A percentile compares a stretch with the other conserved stretches of the same genome.
Evolutionary conservation across 2,888 invertebrate species (phyloP).

Genomic region (Nymphalis urticae): DNA sequence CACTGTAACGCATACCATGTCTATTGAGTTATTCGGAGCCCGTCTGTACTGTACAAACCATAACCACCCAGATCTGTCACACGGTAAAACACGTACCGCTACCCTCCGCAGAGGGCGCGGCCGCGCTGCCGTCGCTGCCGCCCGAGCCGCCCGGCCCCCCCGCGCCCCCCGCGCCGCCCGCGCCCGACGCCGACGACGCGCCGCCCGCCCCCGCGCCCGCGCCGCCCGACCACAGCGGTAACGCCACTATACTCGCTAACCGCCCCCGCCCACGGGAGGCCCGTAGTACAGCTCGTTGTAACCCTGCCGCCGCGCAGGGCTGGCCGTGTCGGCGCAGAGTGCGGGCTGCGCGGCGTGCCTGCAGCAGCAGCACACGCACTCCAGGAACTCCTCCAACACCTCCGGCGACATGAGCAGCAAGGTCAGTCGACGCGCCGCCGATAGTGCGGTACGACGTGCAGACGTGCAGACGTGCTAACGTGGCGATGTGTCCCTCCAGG

Average conservation of each 20-base stretch:
- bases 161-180: conserved; percentile 59
- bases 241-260: no score
- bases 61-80: no score
- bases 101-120: background rate
- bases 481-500: conserved; percentile 72
- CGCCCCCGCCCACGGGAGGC: background rate
- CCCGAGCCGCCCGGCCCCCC: conserved; percentile 61
- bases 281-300: background rate
- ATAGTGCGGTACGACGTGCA: no score
- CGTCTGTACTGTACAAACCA: no score
- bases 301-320: conserved; percentile 35
- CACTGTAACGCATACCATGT: no score
- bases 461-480: no score
- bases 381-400: conserved; percentile 89
- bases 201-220: conserved; percentile 49
- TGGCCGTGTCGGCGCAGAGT: conserved; percentile 42
- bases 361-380: conserved; percentile 83
- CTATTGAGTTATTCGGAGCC: no score
- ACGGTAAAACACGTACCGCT: no score
- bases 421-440: conserved; percentile 45
- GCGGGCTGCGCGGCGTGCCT: conserved; percentile 54
- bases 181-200: conserved; percentile 67
- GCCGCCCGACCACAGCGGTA: conserved; percentile 58
- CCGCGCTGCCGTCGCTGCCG: conserved; percentile 65
- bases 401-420: conserved; percentile 81